phyloP scores from a whole-genome alignment of 2,113 vertebrate genomes.

The Ifrita kowaldi region DNA sequence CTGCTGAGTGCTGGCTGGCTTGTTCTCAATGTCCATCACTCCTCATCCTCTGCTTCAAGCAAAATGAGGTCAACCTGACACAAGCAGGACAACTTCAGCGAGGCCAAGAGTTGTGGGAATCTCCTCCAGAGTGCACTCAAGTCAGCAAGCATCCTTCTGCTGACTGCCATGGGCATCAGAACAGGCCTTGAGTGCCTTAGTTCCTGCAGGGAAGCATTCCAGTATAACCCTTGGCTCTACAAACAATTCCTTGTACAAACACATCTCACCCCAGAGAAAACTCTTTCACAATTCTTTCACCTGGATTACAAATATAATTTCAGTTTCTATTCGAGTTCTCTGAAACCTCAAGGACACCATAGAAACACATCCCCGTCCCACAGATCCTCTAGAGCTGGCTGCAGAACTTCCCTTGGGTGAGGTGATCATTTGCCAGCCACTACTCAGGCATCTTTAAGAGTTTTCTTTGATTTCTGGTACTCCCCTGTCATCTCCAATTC shows the following conservation, averaged over 20 bases:
- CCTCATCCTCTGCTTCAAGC: not conserved
- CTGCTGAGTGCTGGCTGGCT: not conserved
- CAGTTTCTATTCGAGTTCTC: not conserved
- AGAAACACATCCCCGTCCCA: not conserved
- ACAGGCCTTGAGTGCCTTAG: not conserved
- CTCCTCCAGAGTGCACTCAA: not conserved
- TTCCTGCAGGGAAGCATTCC: not conserved
- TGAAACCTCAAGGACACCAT: not conserved
- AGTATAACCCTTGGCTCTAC: not conserved
- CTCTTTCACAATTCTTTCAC: not conserved
- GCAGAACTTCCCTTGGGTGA: not conserved
- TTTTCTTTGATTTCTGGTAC: not conserved
- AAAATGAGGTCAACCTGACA: not conserved
- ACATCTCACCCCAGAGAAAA: not conserved
- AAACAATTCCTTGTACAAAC: not conserved
- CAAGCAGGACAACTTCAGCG: not conserved
- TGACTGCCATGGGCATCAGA: not conserved
- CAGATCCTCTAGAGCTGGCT: not conserved
- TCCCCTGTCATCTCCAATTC: not conserved
- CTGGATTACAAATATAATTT: not conserved
- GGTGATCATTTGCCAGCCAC: not conserved
- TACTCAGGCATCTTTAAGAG: not conserved
- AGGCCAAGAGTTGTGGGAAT: not conserved
- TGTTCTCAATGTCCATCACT: not conserved
- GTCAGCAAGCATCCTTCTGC: not conserved